Percentiles rank a stretch among this genome's conserved stretches.
phyloP scores from a whole-genome alignment of 2,888 invertebrate species.

The Aspidiotus rigidus region DNA sequence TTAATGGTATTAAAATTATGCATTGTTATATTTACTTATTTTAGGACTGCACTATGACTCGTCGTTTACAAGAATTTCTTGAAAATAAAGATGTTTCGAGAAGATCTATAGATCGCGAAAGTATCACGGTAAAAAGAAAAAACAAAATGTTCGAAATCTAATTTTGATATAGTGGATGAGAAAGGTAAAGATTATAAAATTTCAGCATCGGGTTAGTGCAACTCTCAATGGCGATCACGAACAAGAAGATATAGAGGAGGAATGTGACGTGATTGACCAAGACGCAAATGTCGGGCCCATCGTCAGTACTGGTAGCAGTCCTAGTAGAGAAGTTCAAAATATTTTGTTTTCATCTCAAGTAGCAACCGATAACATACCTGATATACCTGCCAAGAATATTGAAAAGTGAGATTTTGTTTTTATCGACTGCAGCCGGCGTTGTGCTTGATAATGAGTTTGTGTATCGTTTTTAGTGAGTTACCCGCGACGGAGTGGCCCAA shows the following conservation, averaged over 20 bases:
- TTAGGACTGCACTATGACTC: neutral
- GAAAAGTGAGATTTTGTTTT: constrained; percentile 3
- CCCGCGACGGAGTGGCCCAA: constrained; percentile 19
- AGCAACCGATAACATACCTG: neutral
- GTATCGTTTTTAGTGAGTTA: neutral
- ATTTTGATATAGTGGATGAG: too few species aligned
- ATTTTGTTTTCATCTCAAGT: constrained; percentile 56
- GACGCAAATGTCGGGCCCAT: constrained; percentile 25
- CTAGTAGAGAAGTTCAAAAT: constrained; percentile 80
- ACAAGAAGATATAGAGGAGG: constrained; percentile 19
- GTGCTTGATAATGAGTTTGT: too few species aligned
- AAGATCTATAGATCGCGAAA: constrained; percentile 5
- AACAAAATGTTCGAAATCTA: neutral
- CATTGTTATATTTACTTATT: neutral
- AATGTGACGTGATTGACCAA: constrained; percentile 7
- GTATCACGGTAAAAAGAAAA: neutral
- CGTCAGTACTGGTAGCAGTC: constrained; percentile 72
- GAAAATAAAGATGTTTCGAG: neutral
- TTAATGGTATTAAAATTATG: neutral
- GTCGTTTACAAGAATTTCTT: too few species aligned
- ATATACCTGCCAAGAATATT: constrained; percentile 9
- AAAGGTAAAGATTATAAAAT: neutral
- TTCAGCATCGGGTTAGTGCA: constrained; percentile 5
- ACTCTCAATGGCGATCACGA: constrained; percentile 14
- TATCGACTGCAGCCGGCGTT: too few species aligned